Conservation (phyloP, 2,888 invertebrate species). For the Leucophora obtusa region DNA sequence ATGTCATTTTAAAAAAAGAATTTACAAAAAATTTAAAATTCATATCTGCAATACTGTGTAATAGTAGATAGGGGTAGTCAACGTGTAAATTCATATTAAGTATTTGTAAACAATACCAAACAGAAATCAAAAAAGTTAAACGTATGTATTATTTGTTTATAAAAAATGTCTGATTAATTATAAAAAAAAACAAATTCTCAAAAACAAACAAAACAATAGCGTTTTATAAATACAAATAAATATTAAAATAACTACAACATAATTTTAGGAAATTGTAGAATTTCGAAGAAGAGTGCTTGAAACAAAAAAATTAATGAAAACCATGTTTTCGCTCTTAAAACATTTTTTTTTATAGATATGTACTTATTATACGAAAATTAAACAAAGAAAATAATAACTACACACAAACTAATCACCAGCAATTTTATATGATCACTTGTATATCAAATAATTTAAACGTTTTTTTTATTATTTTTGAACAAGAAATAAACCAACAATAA, state of each 20-base stretch:
- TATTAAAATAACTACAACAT: slow-evolving; percentile 5
- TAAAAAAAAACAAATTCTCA: slow-evolving; percentile 10
- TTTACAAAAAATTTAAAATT: too few species aligned
- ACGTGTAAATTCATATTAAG: too few species aligned
- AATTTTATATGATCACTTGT: slow-evolving; percentile 15
- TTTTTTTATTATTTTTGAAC: not conserved
- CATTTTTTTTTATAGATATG: slow-evolving; percentile 36
- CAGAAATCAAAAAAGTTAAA: not conserved
- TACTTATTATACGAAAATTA: slow-evolving; percentile 52
- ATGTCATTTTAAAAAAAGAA: too few species aligned
- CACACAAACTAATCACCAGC: slow-evolving; percentile 14
- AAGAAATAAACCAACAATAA: not conserved
- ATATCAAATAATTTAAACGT: not conserved
- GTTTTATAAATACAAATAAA: slow-evolving; percentile 12
- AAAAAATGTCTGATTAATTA: slow-evolving; percentile 20
- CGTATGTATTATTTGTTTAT: slow-evolving; percentile 29
- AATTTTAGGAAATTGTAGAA: slow-evolving; percentile 1
- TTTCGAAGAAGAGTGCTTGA: slow-evolving; percentile 34
- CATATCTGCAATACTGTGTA: too few species aligned
- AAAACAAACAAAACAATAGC: slow-evolving; percentile 3
- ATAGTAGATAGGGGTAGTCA: too few species aligned
- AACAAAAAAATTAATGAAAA: slow-evolving; percentile 44
- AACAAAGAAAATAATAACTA: slow-evolving; percentile 7
- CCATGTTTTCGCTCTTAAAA: slow-evolving; percentile 48
- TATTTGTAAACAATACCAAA: not conserved